Conservation (phyloP, 2,113 vertebrate genomes). For the Archocentrus centrarchus region DNA sequence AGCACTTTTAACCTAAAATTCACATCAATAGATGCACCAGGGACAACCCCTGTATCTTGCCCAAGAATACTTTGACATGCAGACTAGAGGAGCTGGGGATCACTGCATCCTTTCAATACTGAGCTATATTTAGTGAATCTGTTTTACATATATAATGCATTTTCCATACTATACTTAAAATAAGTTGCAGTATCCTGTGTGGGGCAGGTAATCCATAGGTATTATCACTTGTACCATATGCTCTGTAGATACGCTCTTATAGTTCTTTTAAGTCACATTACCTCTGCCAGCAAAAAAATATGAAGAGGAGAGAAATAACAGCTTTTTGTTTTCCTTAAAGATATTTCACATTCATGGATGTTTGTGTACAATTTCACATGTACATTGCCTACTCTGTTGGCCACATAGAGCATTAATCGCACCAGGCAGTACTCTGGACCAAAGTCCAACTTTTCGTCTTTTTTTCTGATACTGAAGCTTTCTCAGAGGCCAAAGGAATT, state of each 20-base stretch:
- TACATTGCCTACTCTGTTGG: neutral
- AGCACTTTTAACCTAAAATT: neutral
- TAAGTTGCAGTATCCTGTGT: neutral
- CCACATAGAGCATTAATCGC: conserved; percentile 13
- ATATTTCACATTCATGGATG: neutral
- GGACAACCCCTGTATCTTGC: neutral
- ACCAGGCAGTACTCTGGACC: conserved; percentile 7
- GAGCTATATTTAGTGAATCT: neutral
- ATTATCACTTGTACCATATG: neutral
- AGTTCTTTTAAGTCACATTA: neutral
- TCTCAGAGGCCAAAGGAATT: conserved; percentile 48
- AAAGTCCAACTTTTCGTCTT: conserved; percentile 47
- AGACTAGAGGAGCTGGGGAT: neutral
- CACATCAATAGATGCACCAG: neutral
- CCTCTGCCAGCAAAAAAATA: neutral
- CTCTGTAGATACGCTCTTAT: neutral
- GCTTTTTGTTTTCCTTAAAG: neutral
- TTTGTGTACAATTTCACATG: neutral
- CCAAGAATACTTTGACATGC: neutral
- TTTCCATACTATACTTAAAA: neutral
- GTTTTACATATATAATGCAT: neutral
- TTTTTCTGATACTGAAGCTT: conserved; percentile 37
- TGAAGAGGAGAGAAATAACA: neutral
- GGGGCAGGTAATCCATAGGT: neutral
- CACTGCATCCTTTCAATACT: neutral